These are phyloP conservation scores for Alosa alosa DNA, from an alignment of 2,113 vertebrate genomes.

Conservation along the genomic window DNA sequence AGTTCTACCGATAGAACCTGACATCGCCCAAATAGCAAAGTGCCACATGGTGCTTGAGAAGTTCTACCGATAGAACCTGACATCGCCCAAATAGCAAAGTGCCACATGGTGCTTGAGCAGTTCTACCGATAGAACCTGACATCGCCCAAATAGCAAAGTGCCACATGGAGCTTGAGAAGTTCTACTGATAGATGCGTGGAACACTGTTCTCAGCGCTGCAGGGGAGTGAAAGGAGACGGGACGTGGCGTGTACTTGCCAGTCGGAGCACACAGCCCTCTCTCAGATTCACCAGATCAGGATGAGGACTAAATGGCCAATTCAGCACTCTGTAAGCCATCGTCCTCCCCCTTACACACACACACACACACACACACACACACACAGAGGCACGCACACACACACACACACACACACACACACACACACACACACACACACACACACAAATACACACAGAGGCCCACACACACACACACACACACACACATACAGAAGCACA, in stretches of 20 bases:
- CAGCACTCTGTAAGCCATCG: conserved; percentile 47
- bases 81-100: too few relatives aligned
- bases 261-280: conserved; percentile 47
- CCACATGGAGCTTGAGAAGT: too few relatives aligned
- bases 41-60: too few relatives aligned
- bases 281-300: conserved; percentile 45
- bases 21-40: too few relatives aligned
- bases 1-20: too few relatives aligned
- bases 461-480: neutral
- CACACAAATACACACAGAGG: conserved; percentile 29
- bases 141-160: too few relatives aligned
- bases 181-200: too few relatives aligned
- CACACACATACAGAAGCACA: neutral
- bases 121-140: too few relatives aligned
- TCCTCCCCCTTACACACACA: neutral
- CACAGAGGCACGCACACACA: neutral
- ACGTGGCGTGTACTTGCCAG: conserved; percentile 50
- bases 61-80: too few relatives aligned
- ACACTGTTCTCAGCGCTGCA: too few relatives aligned
- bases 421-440: too few relatives aligned
- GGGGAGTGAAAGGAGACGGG: neutral
- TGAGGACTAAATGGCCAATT: conserved; percentile 53
- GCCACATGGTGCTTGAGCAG: too few relatives aligned
- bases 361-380: neutral
- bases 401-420: conserved; percentile 14